Evolutionary conservation across 53 echinoderm and acorn worm species (phyloP).

Genomic region (Antedon mediterranea): DNA sequence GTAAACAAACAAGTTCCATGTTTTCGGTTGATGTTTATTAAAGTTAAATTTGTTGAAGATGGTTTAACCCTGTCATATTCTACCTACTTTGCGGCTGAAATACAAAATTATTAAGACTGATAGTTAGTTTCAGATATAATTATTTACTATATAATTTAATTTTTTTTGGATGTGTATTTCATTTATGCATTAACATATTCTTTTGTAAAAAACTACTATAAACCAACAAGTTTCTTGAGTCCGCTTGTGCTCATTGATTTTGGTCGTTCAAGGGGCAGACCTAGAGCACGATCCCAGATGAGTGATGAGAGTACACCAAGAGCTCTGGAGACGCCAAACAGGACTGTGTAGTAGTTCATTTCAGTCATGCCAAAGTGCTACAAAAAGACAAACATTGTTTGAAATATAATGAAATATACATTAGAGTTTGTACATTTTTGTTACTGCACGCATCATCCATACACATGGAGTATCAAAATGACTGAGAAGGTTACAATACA

Average conservation of each 20-base stretch:
- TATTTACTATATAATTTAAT: neutral
- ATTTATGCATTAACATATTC: neutral
- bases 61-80: too few species aligned
- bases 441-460: too few species aligned
- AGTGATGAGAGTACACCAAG: conserved; percentile 73
- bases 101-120: neutral
- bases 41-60: too few species aligned
- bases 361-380: conserved; percentile 93
- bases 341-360: conserved; percentile 98
- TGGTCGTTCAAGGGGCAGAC: conserved; percentile 91
- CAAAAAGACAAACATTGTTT: neutral
- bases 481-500: neutral
- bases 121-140: neutral
- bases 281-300: conserved; percentile 88
- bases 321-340: conserved; percentile 94
- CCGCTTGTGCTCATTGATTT: conserved; percentile 97
- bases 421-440: too few species aligned
- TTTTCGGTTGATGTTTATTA: too few species aligned
- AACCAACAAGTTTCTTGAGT: conserved; percentile 79
- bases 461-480: too few species aligned
- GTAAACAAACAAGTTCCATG: too few species aligned
- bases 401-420: too few species aligned
- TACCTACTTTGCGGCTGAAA: too few species aligned
- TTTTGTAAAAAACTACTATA: conserved; percentile 15
- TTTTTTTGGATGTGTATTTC: neutral